These are phyloP conservation scores for Papilio polytes DNA, from an alignment of 1,140 invertebrate species.

Conservation along the genomic window DNA sequence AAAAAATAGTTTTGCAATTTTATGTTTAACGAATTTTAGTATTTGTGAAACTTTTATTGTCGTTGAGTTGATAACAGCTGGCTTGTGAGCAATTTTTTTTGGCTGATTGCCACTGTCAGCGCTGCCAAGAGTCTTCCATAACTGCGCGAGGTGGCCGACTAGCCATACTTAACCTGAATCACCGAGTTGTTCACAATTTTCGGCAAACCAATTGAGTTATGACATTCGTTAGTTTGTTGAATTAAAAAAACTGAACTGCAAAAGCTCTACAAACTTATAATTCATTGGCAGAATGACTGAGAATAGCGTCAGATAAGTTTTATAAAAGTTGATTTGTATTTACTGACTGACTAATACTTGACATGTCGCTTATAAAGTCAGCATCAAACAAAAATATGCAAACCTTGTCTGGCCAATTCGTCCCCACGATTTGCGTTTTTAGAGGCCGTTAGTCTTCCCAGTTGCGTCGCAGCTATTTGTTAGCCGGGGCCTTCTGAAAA, in stretches of 20 bases:
- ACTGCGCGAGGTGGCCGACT: background rate
- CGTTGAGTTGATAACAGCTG: background rate
- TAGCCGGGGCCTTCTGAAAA: background rate
- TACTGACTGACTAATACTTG: background rate
- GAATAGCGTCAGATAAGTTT: too few relatives aligned
- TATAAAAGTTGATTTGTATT: background rate
- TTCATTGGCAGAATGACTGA: background rate
- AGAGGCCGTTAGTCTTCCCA: conserved; percentile 10
- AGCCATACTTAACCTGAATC: background rate
- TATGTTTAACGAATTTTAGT: background rate
- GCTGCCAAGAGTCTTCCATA: background rate
- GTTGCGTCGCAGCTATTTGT: conserved; percentile 18
- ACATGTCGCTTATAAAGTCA: background rate
- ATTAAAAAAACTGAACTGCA: background rate
- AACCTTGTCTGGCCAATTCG: conserved; percentile 2
- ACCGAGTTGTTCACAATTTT: background rate
- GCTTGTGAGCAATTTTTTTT: background rate
- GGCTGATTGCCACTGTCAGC: conserved; percentile 7
- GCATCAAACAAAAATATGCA: background rate
- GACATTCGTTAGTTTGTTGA: conserved; percentile 13
- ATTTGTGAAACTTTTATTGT: background rate
- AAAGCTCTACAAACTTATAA: background rate
- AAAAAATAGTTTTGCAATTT: background rate
- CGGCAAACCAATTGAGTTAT: background rate
- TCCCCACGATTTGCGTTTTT: background rate